Conservation (phyloP, 1,140 invertebrate genomes). For the Vanessa tameamea region DNA sequence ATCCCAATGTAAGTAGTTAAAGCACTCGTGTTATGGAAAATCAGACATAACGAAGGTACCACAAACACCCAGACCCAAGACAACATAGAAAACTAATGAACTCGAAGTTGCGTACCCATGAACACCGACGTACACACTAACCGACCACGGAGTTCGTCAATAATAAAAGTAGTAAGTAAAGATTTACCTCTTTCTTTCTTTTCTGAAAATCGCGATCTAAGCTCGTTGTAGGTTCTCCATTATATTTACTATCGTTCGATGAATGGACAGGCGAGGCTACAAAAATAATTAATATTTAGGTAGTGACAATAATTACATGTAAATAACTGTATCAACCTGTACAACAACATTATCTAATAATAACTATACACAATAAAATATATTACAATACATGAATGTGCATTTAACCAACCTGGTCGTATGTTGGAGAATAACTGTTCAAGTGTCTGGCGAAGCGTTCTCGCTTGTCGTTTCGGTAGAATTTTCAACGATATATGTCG, state of each 20-base stretch:
- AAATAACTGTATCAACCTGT: too few relatives aligned
- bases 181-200: slow-evolving; percentile 80
- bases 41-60: too few relatives aligned
- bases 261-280: slow-evolving; percentile 69
- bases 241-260: slow-evolving; percentile 66
- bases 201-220: slow-evolving; percentile 83
- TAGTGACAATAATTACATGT: too few relatives aligned
- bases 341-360: too few relatives aligned
- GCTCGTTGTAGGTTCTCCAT: slow-evolving; percentile 82
- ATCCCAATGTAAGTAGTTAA: too few relatives aligned
- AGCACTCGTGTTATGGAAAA: too few relatives aligned
- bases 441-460: slow-evolving; percentile 85
- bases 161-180: slow-evolving; percentile 9
- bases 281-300: slow-evolving; percentile 15
- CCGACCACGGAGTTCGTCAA: too few relatives aligned
- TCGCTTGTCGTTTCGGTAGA: slow-evolving; percentile 93
- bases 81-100: too few relatives aligned
- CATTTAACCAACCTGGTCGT: slow-evolving; percentile 69
- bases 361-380: too few relatives aligned
- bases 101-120: too few relatives aligned
- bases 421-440: slow-evolving; percentile 71
- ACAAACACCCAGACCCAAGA: too few relatives aligned
- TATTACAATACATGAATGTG: background rate
- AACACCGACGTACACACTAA: too few relatives aligned
- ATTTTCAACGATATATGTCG: slow-evolving; percentile 90